Evolutionary conservation across 2,888 invertebrate genomes (phyloP), one percentile per base, ranked within the genome.

Genomic region (Drosophila macrospina): DNA sequence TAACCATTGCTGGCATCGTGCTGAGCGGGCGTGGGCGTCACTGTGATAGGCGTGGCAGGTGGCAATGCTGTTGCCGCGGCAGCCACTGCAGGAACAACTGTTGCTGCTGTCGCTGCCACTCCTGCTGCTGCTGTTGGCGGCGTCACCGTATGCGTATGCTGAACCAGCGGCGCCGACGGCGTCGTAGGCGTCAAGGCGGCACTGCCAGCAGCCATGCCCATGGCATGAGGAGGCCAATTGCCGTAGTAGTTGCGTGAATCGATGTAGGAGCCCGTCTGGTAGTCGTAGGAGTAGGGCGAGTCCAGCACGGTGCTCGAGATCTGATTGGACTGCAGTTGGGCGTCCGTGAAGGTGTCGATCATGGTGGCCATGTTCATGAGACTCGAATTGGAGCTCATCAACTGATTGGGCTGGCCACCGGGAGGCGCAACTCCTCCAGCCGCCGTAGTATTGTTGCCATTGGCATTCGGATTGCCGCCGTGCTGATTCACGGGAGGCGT

Each of bases 241-340:
- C 94, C 94, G 76, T 95, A 94, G 82, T 95, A 95, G 84, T 95
- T 95, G 44, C 95, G 93, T 70, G 94, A 95, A 78, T 93, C 94
- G 51, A 92, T 92, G 74, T 94, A 94, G 85, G 92, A 92, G 71
- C 92, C 92, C 67, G 92, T 92, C 76, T 93, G 94, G 88, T 94
- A 94, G 69, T 94, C 94, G 69, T 94, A 94, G 28, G 94, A 92
- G 74, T 94, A 94, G 8, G 95, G 95, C 4, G 94, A 94, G 89
- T 96, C 96, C 80, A 96, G 92, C 5, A 96, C 96, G 11, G 96
- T 97, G 88, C 97, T 97, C 37, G 97, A 96, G 74, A 96, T 96
- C 92, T 96, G 96, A 89, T 96, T 96, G 89, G 96, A 97, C 91
- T 97, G 97, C 32, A 97, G 92, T 88, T 96, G 96, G 15, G 95